These are phyloP conservation scores for Harpagifer antarcticus DNA, from an alignment of 2,797 vertebrate species.

Conservation along the genomic window DNA sequence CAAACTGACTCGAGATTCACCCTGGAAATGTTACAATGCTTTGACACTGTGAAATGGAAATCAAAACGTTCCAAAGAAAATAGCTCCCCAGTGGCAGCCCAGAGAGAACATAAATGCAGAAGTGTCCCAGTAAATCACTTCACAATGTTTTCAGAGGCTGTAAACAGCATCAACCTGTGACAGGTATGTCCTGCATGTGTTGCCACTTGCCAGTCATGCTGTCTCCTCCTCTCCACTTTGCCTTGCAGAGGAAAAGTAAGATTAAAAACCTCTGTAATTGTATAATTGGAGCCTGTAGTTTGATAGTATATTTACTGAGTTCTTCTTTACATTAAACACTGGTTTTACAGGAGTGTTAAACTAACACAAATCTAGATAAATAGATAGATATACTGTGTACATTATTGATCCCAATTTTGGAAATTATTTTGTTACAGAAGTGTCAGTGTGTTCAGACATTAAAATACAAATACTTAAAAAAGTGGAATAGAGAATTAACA, in stretches of 20 bases:
- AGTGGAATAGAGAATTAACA: no score
- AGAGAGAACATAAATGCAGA: conserved; percentile 24
- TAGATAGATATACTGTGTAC: no score
- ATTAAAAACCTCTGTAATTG: conserved; percentile 53
- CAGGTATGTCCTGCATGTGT: conserved; percentile 61
- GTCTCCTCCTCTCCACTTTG: conserved; percentile 49
- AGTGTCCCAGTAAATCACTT: conserved; percentile 35
- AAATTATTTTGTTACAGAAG: no score
- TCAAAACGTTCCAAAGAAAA: conserved; percentile 49
- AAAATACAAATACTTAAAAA: no score
- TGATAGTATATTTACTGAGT: conserved; percentile 9
- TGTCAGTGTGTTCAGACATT: no score
- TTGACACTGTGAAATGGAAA: conserved; percentile 61
- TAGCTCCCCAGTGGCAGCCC: conserved; percentile 14
- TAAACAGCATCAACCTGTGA: conserved; percentile 21
- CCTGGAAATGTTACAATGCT: conserved; percentile 56
- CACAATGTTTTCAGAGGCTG: conserved; percentile 16
- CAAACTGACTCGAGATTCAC: conserved; percentile 49
- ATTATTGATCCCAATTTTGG: no score
- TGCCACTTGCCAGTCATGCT: conserved; percentile 59
- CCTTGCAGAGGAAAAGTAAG: conserved; percentile 20
- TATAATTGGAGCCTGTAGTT: conserved; percentile 59
- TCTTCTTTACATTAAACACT: conserved; percentile 4
- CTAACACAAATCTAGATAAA: not conserved
- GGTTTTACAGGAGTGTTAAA: conserved; percentile 19